Evolutionary conservation across 2,888 invertebrate genomes (phyloP).

Genomic region (Gandaritis pyraliata): DNA sequence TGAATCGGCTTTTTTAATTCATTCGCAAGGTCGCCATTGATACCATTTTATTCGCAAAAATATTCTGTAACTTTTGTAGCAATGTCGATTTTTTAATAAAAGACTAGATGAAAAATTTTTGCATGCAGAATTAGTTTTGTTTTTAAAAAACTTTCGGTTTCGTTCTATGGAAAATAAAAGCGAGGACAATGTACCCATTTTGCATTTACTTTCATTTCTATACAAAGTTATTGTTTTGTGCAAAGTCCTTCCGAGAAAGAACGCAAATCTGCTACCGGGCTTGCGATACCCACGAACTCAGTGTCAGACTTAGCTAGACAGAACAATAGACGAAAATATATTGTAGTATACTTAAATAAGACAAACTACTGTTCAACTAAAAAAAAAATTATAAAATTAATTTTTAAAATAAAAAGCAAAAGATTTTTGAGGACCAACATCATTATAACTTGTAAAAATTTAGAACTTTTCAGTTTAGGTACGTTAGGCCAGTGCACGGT

Average conservation of each 20-base stretch:
- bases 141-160: slow-evolving; percentile 52
- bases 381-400: too few relatives aligned
- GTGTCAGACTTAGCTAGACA: slow-evolving; percentile 5
- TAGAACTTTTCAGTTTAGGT: too few relatives aligned
- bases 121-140: slow-evolving; percentile 1
- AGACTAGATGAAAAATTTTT: slow-evolving; percentile 6
- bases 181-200: slow-evolving; percentile 42
- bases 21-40: not conserved
- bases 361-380: not conserved
- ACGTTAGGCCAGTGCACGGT: too few relatives aligned
- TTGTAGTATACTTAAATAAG: slow-evolving; percentile 6
- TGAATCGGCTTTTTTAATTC: slow-evolving; percentile 29
- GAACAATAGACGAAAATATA: slow-evolving; percentile 38
- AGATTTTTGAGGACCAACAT: too few relatives aligned
- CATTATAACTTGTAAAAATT: too few relatives aligned
- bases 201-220: slow-evolving; percentile 55
- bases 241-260: slow-evolving; percentile 71
- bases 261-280: slow-evolving; percentile 58
- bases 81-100: not conserved
- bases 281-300: slow-evolving; percentile 30
- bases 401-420: too few relatives aligned
- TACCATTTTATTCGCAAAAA: slow-evolving; percentile 6
- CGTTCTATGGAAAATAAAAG: slow-evolving; percentile 46
- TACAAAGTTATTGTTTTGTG: slow-evolving; percentile 58
- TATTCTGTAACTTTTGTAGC: not conserved